A percentile compares a stretch with the other conserved stretches of the same genome.
phyloP scores from a whole-genome alignment of 1,140 invertebrate species.

The Sycophaga agraensis region DNA sequence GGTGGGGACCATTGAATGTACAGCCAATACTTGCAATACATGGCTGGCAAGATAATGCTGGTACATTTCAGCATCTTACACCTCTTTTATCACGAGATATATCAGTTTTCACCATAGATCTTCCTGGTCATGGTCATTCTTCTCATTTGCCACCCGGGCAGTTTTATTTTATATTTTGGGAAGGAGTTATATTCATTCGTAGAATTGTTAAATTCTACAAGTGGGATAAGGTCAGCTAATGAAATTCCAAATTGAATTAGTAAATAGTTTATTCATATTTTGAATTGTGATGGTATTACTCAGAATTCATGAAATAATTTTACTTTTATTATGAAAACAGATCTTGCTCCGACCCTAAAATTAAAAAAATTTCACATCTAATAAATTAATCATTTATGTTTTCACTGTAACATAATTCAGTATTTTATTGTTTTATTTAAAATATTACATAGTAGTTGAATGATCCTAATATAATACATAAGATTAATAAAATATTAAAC shows the following conservation, averaged over 20 bases:
- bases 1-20: conserved; percentile 72
- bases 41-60: conserved; percentile 89
- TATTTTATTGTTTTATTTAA: no score
- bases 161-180: conserved; percentile 80
- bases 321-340: background rate
- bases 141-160: conserved; percentile 73
- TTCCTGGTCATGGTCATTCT: conserved; percentile 80
- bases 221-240: conserved; percentile 69
- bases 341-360: conserved; percentile 31
- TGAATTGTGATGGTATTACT: no score
- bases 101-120: conserved; percentile 71
- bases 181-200: conserved; percentile 69
- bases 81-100: conserved; percentile 65
- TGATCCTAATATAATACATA: no score
- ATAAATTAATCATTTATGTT: no score
- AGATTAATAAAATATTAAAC: no score
- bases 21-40: conserved; percentile 80
- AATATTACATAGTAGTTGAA: no score
- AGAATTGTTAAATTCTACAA: conserved; percentile 76
- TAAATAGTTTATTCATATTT: background rate
- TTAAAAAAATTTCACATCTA: no score
- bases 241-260: conserved; percentile 4
- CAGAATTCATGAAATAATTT: background rate
- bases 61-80: conserved; percentile 77
- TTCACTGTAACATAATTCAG: no score